phyloP scores from a whole-genome alignment of 1,140 invertebrate genomes.

The Zaprionus ornatus region DNA sequence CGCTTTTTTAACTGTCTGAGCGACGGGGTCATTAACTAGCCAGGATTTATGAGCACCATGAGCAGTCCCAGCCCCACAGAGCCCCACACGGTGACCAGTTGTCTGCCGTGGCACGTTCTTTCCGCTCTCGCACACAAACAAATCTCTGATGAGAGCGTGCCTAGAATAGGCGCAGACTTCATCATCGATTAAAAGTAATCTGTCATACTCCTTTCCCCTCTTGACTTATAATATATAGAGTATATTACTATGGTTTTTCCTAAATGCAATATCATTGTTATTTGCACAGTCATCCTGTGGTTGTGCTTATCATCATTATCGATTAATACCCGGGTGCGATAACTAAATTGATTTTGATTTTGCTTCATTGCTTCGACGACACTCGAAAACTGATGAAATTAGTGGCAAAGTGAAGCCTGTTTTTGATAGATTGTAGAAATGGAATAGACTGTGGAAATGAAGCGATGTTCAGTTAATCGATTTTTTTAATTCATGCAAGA shows the following conservation, averaged over 20 bases:
- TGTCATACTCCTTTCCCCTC: too few relatives aligned
- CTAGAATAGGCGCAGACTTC: neutral
- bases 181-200: neutral
- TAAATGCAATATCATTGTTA: slow-evolving; percentile 55
- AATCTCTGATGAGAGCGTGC: neutral
- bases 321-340: slow-evolving; percentile 19
- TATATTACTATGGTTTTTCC: slow-evolving; percentile 56
- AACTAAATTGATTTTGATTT: slow-evolving; percentile 49
- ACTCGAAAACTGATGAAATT: slow-evolving; percentile 16
- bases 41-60: slow-evolving; percentile 73
- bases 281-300: slow-evolving; percentile 6
- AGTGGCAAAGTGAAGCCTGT: neutral
- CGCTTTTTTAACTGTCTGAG: slow-evolving; percentile 74
- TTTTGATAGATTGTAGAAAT: neutral
- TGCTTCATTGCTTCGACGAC: neutral
- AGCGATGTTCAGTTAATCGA: too few relatives aligned
- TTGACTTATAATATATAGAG: slow-evolving; percentile 22
- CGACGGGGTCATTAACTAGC: slow-evolving; percentile 80
- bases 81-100: slow-evolving; percentile 43
- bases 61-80: slow-evolving; percentile 4
- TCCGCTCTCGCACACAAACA: neutral
- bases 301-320: neutral
- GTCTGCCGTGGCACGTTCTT: slow-evolving; percentile 20
- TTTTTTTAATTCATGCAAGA: too few relatives aligned
- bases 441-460: too few relatives aligned